A percentile compares a stretch with the other conserved stretches of the same genome.
Conservation (phyloP, 2,888 invertebrate genomes). For the Habroteleia sp. region DNA sequence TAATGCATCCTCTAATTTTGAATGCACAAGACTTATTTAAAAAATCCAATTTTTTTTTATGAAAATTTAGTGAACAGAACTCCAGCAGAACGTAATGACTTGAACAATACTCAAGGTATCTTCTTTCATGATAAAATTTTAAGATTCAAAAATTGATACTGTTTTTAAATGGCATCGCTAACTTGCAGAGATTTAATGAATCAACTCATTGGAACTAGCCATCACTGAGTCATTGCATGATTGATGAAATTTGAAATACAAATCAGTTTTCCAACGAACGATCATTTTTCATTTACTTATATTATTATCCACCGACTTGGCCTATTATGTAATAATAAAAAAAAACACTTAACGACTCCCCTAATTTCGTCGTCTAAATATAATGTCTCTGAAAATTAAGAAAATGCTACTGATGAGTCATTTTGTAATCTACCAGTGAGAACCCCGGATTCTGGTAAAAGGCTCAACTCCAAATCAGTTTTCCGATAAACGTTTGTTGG, state of each 20-base stretch:
- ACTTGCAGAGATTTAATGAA: slow-evolving; percentile 7
- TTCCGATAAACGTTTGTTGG: background rate
- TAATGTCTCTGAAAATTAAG: slow-evolving; percentile 11
- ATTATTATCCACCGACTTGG: background rate
- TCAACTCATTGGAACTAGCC: slow-evolving; percentile 7
- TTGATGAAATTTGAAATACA: slow-evolving; percentile 6
- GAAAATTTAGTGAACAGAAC: too few species aligned
- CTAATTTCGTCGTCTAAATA: slow-evolving; percentile 10
- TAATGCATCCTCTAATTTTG: too few species aligned
- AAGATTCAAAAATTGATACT: too few species aligned
- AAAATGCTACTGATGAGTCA: slow-evolving; percentile 14
- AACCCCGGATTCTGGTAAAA: background rate
- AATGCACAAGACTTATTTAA: too few species aligned
- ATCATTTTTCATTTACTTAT: slow-evolving; percentile 8
- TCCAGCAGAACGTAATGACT: too few species aligned
- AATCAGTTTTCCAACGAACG: slow-evolving; percentile 6
- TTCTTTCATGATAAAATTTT: too few species aligned
- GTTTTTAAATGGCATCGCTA: too few species aligned
- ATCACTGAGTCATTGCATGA: slow-evolving; percentile 9
- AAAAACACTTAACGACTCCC: background rate
- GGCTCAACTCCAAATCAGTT: slow-evolving; percentile 8
- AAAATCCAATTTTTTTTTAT: too few species aligned
- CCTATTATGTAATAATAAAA: slow-evolving; percentile 2
- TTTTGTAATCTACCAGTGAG: background rate
- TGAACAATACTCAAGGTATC: too few species aligned